These are phyloP conservation scores for Bellardia pandia DNA, from an alignment of 2,888 invertebrate genomes.

Conservation along the genomic window DNA sequence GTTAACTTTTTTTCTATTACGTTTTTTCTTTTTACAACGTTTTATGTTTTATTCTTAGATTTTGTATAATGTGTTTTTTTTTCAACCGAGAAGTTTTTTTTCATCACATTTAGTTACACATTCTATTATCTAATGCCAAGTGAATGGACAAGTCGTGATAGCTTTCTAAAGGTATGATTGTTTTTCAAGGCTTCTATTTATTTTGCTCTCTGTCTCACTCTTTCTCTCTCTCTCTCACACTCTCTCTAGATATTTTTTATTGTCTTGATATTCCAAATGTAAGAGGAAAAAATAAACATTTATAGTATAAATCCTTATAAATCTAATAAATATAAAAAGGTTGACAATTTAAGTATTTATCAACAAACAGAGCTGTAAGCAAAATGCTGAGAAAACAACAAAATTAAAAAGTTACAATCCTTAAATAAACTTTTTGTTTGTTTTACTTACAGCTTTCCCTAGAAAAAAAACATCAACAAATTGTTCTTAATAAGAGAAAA, in stretches of 20 bases:
- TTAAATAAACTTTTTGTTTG: constrained; percentile 35
- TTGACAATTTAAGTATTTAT: constrained; percentile 68
- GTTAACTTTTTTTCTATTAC: neutral
- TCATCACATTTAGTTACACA: constrained; percentile 1
- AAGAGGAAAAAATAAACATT: constrained; percentile 19
- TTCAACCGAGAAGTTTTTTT: neutral
- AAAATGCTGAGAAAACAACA: constrained; percentile 2
- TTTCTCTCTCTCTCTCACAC: neutral
- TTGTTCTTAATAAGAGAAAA: neutral
- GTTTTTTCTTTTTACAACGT: neutral
- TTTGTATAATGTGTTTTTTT: constrained; percentile 2
- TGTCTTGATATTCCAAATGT: neutral
- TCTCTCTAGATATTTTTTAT: constrained; percentile 2
- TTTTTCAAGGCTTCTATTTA: constrained; percentile 45
- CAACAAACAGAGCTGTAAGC: constrained; percentile 38
- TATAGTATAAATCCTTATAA: constrained; percentile 61
- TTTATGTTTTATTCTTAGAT: constrained; percentile 29
- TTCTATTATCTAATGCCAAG: constrained; percentile 46
- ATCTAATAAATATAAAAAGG: constrained; percentile 64
- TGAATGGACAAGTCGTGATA: constrained; percentile 55
- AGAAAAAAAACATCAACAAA: constrained; percentile 4
- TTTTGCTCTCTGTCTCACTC: constrained; percentile 4
- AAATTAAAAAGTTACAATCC: constrained; percentile 39
- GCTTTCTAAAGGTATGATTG: constrained; percentile 63
- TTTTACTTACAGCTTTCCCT: neutral